phyloP scores from a whole-genome alignment of 2,888 invertebrate genomes.

The Pinctada fucata region DNA sequence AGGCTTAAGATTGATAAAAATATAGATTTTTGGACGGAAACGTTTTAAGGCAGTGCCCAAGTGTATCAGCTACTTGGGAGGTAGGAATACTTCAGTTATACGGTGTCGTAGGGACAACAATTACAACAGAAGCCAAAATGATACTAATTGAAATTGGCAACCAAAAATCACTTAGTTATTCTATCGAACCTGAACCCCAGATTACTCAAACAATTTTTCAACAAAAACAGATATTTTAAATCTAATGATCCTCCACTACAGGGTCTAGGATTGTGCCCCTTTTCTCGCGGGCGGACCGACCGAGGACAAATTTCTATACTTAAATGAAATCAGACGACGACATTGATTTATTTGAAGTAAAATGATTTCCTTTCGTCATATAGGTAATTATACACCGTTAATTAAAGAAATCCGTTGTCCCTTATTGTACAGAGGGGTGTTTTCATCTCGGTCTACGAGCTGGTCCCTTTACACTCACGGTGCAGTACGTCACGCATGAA shows the following conservation, averaged over 20 bases:
- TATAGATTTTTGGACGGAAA: neutral
- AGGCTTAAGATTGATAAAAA: constrained; percentile 2
- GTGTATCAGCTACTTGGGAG: constrained; percentile 25
- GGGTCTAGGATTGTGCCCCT: neutral
- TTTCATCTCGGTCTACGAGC: no score
- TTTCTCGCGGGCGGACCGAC: neutral
- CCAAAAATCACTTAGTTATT: neutral
- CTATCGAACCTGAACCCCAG: neutral
- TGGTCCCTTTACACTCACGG: neutral
- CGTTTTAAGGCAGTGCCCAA: neutral
- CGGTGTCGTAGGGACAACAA: neutral
- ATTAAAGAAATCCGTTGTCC: neutral
- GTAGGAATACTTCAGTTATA: constrained; percentile 13
- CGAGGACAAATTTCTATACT: neutral
- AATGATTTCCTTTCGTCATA: neutral
- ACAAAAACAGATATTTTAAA: neutral
- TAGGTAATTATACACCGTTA: neutral
- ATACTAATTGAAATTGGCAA: neutral
- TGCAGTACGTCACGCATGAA: neutral
- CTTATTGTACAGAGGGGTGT: neutral
- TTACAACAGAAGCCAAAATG: neutral
- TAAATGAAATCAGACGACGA: neutral
- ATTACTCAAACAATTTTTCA: neutral
- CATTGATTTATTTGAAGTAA: neutral
- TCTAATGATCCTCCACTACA: neutral